phyloP scores from a whole-genome alignment of 2,888 invertebrate species.

The Shargacucullia verbasci region DNA sequence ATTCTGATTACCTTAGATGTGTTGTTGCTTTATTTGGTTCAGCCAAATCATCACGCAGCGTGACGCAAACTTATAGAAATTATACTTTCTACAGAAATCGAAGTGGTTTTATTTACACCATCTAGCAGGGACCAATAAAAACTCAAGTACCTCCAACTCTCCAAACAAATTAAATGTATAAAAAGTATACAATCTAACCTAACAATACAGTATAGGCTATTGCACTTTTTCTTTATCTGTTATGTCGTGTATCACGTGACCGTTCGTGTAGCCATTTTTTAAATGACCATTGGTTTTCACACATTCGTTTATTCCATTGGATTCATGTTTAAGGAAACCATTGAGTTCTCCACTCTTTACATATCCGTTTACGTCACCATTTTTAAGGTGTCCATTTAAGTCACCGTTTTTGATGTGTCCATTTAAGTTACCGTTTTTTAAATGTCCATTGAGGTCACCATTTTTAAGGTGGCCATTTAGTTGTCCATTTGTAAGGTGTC shows the following conservation, averaged over 20 bases:
- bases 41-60: constrained; percentile 36
- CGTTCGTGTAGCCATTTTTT: constrained; percentile 69
- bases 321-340: constrained; percentile 48
- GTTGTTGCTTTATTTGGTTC: constrained; percentile 29
- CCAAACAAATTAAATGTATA: constrained; percentile 44
- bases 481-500: constrained; percentile 44
- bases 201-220: constrained; percentile 61
- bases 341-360: constrained; percentile 55
- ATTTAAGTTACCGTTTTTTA: constrained; percentile 47
- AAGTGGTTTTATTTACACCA: constrained; percentile 32
- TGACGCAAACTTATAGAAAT: constrained; percentile 34
- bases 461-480: constrained; percentile 39
- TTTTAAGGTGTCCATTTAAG: constrained; percentile 55
- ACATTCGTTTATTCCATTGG: constrained; percentile 34
- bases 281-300: constrained; percentile 56
- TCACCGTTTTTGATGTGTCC: constrained; percentile 64
- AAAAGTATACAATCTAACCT: constrained; percentile 51
- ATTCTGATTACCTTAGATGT: constrained; percentile 25
- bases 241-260: constrained; percentile 59
- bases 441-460: constrained; percentile 34
- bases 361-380: constrained; percentile 55
- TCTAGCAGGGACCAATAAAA: constrained; percentile 42
- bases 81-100: constrained; percentile 48
- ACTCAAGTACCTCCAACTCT: constrained; percentile 38
- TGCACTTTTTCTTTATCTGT: constrained; percentile 80